Evolutionary conservation across 1,140 invertebrate species (phyloP), one percentile per base, ranked within the genome.

Genomic region (Adelges cooleyi): DNA sequence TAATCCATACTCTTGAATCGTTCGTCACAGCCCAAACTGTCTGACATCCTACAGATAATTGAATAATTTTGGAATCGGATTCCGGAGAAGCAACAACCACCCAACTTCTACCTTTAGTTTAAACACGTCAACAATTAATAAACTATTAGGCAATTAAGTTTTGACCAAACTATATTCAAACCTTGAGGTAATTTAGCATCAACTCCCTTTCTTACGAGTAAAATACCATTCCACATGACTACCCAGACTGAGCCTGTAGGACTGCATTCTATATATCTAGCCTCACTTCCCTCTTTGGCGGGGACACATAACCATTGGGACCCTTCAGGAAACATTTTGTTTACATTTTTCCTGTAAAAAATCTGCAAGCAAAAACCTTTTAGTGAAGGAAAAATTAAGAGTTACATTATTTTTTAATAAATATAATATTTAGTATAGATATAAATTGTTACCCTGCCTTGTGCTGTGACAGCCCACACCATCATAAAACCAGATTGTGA

Each of bases 381-480:
- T 54, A 54, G 20, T n/a, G n/a, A 54, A 40, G 5, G 23, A 40
- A 15, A 20, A 54, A 25, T 54, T 8, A 38, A 23, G 9, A 22
- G 22, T 22, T 23, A 40, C 17, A 10, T 54, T 10, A 4, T 33
- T 46, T 65, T 46, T 15, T 46, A 46, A 46, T 5, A 17, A 11
- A 62, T 9, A 15, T 18, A 10, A 54, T n/a, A 18, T 20, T n/a
- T 22, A 27, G 8, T 18, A 1, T 33, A 56, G 17, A 29, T 56
- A 53, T 62, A 25, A 67, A n/a, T n/a, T 74, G 72, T 76, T 77
- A 88, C 84, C 72, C 89, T 77, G 40, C 91, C 91, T 73, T 90
- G 85, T 23, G 90, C 86, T 33, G 92, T 94, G 40, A 95, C 87
- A 18, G 90, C 88, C 92, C 92, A 95, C 2, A 95, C 90, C 70